Base-by-base conservation (phyloP, 2,797 vertebrate genomes). In the Ciconia nigra region DNA sequence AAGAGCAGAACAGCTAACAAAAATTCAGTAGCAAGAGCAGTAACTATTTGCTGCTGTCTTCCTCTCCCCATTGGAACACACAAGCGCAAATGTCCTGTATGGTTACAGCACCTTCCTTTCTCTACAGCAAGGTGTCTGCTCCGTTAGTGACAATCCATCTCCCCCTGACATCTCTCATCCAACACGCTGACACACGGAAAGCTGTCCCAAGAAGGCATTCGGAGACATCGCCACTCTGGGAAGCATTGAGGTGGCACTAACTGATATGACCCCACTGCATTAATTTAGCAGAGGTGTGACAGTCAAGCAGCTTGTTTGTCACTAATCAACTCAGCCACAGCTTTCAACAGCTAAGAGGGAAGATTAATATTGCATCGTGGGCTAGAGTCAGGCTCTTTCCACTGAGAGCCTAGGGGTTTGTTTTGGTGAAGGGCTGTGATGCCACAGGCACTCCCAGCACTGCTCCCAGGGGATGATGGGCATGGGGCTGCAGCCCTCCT, bases 221-320 rank as follows among this genome's bases (percentile, higher is more conserved):
- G 14, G 41, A 79, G 54, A 14, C 7, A 2, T 15, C 83, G 41
- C 54, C 66, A 51, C 62, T 63, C 85, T 13, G 69, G 73, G 55
- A 83, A 95, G 79, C 87, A 31, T 42, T 21, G n/a, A 47, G 66
- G 54, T 90, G 62, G 70, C 73, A 84, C 83, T 91, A 61, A 73
- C 59, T 81, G 85, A 31, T 61, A 37, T 13, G 72, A 87, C 69
- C 67, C 87, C 49, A 2, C 46, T 13, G 58, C 47, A 26, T 74
- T 90, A 71, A 93, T 90, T 89, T 63, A 91, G 69, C 66, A 71
- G 93, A 89, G 54, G 76, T 81, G 85, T 79, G 72, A 55, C 46
- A 86, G 79, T 57, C 77, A 46, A 76, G 85, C 80, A 74, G 73
- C 57, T 79, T 78, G 67, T 41, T 69, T 93, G 76, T 28, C 71